Evolutionary conservation across 2,113 vertebrate species (phyloP).

Genomic region (Calcarius ornatus): DNA sequence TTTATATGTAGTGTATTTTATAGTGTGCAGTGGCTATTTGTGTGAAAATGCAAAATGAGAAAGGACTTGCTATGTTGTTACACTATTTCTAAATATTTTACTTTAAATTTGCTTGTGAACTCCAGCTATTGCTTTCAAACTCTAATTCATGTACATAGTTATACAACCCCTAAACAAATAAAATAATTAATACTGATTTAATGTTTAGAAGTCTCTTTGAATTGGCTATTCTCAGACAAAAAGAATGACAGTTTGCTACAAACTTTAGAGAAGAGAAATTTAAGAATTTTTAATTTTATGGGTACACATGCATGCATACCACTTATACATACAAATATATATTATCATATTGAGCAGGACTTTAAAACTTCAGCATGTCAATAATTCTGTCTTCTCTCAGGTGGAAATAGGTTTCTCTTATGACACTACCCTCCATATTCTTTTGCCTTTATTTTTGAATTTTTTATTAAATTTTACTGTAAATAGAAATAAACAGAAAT

Average conservation of each 20-base stretch:
- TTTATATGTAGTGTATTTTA: neutral
- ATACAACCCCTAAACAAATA: neutral
- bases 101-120: neutral
- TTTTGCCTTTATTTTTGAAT: neutral
- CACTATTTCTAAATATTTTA: neutral
- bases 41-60: neutral
- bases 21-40: neutral
- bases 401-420: neutral
- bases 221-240: neutral
- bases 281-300: neutral
- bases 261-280: neutral
- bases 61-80: neutral
- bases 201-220: neutral
- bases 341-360: neutral
- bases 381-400: neutral
- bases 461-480: neutral
- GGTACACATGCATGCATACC: neutral
- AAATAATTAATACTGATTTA: neutral
- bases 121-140: neutral
- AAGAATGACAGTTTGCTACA: neutral
- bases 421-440: neutral
- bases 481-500: neutral
- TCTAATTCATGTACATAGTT: neutral
- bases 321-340: neutral
- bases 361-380: neutral